Base-by-base conservation (phyloP, 1,140 invertebrate species). In the Sesamia nonagrioides region DNA sequence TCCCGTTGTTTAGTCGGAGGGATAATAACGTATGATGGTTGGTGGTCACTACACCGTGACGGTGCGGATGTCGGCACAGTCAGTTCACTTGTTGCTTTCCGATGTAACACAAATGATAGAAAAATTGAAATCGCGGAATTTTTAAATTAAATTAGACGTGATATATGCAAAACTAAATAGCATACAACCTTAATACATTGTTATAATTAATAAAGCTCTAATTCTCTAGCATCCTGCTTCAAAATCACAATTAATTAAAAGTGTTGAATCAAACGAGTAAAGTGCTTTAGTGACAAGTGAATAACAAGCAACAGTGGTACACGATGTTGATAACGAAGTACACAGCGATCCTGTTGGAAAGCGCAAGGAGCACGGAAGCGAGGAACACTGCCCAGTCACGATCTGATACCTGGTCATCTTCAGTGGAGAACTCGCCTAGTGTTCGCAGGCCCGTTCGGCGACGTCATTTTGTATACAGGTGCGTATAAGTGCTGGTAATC, bases 311-410 rank as follows among this genome's bases (percentile, higher is more conserved):
- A 27, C 69, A 81, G 78, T 74, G 63, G 50, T n/a, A 88, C 84
- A 68, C 45, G 68, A 95, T 95, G 95, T 89, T 95, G 79, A 95
- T 95, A 78, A 95, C 95, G 21, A 93, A 95, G 80, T 95, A 95
- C 68, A 95, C 94, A 2, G 89, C 94, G 27, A 92, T 95, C 60
- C 81, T 95, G 33, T 52, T 95, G 86, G 95, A 95, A 79, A 95
- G 94, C 83, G 92, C 94, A n/a, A 91, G 91, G 76, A 94, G 78
- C 37, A 82, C 88, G 27, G 92, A 92, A 71, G 89, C 89, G 7
- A 88, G 93, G 83, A 93, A 91, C 40, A 84, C 77, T 56, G 84
- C 84, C 8, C 21, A 84, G 33, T 78, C 86, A 17, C 84, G 87
- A 18, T 80, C 84, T 6, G 79, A 82, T 0, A 84, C 85, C 56